Evolutionary conservation across 2,888 invertebrate species (phyloP).

Genomic region (Meganola albula): DNA sequence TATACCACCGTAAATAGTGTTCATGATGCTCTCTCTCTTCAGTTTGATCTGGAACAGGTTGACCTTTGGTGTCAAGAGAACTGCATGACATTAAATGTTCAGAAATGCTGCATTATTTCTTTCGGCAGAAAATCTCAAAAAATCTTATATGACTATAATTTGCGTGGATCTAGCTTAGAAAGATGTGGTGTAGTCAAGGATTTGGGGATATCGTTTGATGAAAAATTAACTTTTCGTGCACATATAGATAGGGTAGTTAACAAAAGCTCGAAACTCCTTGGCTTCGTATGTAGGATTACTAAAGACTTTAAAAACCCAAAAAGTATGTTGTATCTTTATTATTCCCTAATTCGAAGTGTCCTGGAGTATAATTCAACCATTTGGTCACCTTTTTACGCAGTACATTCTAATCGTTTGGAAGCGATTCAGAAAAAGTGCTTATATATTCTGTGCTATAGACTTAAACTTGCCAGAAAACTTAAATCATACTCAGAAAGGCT

Average conservation of each 20-base stretch:
- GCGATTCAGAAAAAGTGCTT: not conserved
- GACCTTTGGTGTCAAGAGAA: conserved; percentile 3
- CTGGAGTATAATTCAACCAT: not conserved
- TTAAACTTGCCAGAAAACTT: not conserved
- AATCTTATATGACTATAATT: conserved; percentile 1
- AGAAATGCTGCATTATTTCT: conserved; percentile 6
- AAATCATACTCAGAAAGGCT: not conserved
- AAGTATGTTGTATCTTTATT: conserved; percentile 1
- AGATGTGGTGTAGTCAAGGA: not conserved
- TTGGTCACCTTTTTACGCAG: not conserved
- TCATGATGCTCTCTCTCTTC: conserved; percentile 2
- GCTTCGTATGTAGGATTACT: not conserved
- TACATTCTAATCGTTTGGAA: not conserved
- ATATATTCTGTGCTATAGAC: not conserved
- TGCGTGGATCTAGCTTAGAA: not conserved
- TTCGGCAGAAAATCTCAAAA: conserved; percentile 5
- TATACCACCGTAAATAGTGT: conserved; percentile 1
- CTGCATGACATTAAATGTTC: conserved; percentile 1
- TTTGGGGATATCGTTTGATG: not conserved
- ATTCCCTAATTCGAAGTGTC: not conserved
- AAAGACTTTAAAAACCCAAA: not conserved
- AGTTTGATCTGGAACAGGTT: conserved; percentile 1
- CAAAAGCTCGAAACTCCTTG: not conserved
- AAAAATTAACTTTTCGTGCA: conserved; percentile 1
- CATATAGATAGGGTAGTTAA: not conserved